Evolutionary conservation across 2,888 invertebrate genomes (phyloP).

Genomic region (Eueremaeus valkanovi): DNA sequence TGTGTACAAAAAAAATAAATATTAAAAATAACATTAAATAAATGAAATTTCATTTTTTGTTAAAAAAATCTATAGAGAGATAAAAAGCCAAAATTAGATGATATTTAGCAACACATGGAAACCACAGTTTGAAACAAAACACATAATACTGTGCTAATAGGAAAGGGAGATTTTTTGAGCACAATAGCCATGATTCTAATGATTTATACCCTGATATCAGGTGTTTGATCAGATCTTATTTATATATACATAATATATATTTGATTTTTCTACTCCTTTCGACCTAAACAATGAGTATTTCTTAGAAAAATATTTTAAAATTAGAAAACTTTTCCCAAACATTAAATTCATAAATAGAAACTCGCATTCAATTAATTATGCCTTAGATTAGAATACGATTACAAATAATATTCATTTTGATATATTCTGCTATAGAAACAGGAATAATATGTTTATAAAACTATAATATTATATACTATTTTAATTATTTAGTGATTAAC

Average conservation of each 20-base stretch:
- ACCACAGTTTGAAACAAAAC: neutral
- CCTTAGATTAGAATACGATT: slow-evolving; percentile 3
- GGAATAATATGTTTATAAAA: neutral
- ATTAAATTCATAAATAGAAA: slow-evolving; percentile 11
- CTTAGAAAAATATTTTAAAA: neutral
- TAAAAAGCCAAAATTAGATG: neutral
- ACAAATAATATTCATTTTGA: neutral
- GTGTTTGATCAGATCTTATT: slow-evolving; percentile 1
- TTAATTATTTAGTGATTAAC: slow-evolving; percentile 22
- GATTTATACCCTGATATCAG: neutral
- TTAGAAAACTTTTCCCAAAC: neutral
- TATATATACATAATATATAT: neutral
- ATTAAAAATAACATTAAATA: neutral
- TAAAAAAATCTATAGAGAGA: neutral
- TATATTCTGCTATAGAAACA: neutral
- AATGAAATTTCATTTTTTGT: neutral
- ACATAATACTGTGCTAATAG: neutral
- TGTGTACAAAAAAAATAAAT: neutral
- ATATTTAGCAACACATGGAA: neutral
- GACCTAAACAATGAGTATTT: neutral
- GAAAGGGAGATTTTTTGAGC: neutral
- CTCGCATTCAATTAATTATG: neutral
- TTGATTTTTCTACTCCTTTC: neutral
- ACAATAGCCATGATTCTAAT: slow-evolving; percentile 17
- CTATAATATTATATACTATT: neutral